These are phyloP conservation scores for Hydrotaea diabolus DNA, from an alignment of 2,888 invertebrate species.

Conservation along the genomic window DNA sequence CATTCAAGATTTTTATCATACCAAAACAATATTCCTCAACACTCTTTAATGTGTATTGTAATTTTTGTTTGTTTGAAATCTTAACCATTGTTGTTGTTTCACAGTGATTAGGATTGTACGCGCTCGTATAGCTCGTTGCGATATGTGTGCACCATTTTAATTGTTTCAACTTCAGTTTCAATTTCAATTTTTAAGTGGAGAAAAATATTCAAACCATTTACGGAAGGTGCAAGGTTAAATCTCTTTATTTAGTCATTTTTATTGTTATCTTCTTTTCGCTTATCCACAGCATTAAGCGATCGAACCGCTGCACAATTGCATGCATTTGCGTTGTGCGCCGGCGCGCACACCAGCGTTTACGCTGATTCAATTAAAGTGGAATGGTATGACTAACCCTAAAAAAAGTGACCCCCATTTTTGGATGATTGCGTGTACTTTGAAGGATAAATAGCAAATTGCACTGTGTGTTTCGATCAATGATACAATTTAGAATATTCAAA, in stretches of 20 bases:
- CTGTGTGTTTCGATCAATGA: conserved; percentile 25
- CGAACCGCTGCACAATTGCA: conserved; percentile 3
- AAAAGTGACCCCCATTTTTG: conserved; percentile 40
- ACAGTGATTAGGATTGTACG: conserved; percentile 16
- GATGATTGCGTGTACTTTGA: background rate
- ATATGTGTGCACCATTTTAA: conserved; percentile 47
- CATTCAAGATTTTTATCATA: background rate
- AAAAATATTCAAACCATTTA: conserved; percentile 53
- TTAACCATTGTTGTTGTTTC: conserved; percentile 12
- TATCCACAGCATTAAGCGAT: conserved; percentile 35
- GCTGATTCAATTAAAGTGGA: conserved; percentile 58
- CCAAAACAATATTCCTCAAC: background rate
- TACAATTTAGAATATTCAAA: no score
- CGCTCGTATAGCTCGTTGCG: conserved; percentile 37
- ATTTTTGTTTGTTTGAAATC: conserved; percentile 38
- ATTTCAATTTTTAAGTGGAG: conserved; percentile 38
- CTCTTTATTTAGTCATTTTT: conserved; percentile 57
- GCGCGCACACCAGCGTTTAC: conserved; percentile 16
- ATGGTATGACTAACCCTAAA: conserved; percentile 60
- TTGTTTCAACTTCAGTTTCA: conserved; percentile 28
- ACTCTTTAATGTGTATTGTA: background rate
- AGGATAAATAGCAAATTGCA: background rate
- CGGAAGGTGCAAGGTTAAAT: conserved; percentile 65
- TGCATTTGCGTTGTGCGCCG: no score
- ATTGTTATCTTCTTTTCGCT: conserved; percentile 57